phyloP scores from a whole-genome alignment of 53 echinoderm and acorn worm genomes.

The Stichopus horrens region DNA sequence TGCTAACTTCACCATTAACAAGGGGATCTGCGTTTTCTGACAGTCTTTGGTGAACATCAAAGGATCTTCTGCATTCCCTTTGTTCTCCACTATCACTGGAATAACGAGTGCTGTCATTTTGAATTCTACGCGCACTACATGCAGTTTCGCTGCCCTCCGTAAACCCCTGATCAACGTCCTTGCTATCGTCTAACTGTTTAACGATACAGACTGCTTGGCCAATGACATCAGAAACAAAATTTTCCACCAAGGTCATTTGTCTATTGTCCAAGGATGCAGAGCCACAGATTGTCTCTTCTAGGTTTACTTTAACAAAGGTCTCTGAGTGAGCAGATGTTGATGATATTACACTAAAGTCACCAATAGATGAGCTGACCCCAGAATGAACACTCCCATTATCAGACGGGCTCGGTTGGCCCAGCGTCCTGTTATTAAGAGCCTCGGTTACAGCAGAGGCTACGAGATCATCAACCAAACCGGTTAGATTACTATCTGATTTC shows the following conservation, averaged over 20 bases:
- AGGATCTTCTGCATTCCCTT: background rate
- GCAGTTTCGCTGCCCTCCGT: background rate
- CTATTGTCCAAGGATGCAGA: background rate
- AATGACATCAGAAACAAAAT: conserved; percentile 55
- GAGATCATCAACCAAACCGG: conserved; percentile 49
- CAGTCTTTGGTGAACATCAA: background rate
- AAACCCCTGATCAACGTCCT: background rate
- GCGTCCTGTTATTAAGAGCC: conserved; percentile 25
- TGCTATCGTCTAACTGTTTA: conserved; percentile 43
- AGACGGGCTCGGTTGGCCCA: conserved; percentile 26
- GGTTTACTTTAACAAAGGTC: conserved; percentile 74
- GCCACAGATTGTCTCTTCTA: conserved; percentile 52
- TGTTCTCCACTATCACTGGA: background rate
- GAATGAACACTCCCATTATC: conserved; percentile 52
- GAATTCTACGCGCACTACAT: background rate
- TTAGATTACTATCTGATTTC: conserved; percentile 1
- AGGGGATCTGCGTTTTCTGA: background rate
- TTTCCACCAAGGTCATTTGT: conserved; percentile 39
- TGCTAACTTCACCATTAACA: background rate
- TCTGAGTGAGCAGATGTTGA: conserved; percentile 78
- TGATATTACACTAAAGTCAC: conserved; percentile 88
- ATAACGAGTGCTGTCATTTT: background rate
- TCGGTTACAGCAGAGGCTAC: conserved; percentile 58
- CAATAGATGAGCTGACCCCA: conserved; percentile 48
- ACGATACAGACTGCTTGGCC: conserved; percentile 62